These are phyloP conservation scores for Scelioninae gen. 2 DNA, from an alignment of 2,888 invertebrate species.

Conservation along the genomic window DNA sequence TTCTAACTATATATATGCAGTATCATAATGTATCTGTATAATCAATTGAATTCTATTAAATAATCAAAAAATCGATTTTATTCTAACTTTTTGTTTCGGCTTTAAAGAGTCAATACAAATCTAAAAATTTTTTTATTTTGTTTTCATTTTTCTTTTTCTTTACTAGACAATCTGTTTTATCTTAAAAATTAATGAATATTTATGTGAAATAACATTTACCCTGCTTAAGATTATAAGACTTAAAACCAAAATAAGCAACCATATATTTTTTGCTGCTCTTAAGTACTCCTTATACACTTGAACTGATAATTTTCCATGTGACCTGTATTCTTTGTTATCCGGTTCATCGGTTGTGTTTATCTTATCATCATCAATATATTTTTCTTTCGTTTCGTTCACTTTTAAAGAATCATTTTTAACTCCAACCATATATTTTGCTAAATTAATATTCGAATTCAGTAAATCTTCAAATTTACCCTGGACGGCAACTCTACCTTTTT, in stretches of 20 bases:
- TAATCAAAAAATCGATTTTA: no score
- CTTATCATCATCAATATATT: background rate
- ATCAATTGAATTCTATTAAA: no score
- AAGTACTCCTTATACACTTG: conserved; percentile 68
- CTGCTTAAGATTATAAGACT: conserved; percentile 8
- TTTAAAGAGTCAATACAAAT: no score
- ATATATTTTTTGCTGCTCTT: conserved; percentile 67
- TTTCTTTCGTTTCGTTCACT: background rate
- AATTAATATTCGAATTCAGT: conserved; percentile 78
- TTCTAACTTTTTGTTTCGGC: no score
- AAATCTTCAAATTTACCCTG: conserved; percentile 80
- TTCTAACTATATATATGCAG: no score
- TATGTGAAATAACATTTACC: conserved; percentile 29
- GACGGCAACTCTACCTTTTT: conserved; percentile 78
- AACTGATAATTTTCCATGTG: conserved; percentile 60
- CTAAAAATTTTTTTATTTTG: no score
- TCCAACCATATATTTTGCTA: conserved; percentile 77
- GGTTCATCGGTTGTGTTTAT: conserved; percentile 12
- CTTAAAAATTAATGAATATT: conserved; percentile 1
- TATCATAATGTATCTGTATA: no score
- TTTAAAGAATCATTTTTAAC: conserved; percentile 2
- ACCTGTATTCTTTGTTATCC: conserved; percentile 49
- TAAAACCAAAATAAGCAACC: conserved; percentile 61
- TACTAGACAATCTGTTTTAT: no score
- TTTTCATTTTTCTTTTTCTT: no score